Conservation (phyloP, 2,797 vertebrate species). For the Enteromius argenteus region DNA sequence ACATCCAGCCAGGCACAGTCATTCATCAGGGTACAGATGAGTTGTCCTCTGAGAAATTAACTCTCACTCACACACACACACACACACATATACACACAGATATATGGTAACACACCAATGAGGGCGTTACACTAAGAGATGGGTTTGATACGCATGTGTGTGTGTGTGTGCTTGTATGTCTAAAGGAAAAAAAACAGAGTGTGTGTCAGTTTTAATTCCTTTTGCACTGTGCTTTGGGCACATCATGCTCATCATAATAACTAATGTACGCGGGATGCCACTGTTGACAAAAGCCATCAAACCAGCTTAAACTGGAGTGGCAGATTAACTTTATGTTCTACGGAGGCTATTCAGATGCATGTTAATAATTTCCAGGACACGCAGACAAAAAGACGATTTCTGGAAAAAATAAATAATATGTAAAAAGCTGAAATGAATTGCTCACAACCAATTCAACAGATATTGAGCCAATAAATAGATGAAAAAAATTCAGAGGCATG, state of each 20-base stretch:
- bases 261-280: constrained; percentile 43
- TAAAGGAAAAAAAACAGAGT: neutral
- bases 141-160: constrained; percentile 28
- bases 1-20: constrained; percentile 31
- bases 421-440: neutral
- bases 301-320: constrained; percentile 44
- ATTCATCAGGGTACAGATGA: constrained; percentile 63
- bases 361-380: constrained; percentile 9
- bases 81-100: constrained; percentile 1
- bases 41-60: constrained; percentile 57
- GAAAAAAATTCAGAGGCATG: neutral
- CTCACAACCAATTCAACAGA: neutral
- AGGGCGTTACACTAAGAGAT: constrained; percentile 13
- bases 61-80: constrained; percentile 14
- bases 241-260: constrained; percentile 43
- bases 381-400: neutral
- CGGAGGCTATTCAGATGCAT: neutral
- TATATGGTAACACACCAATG: neutral
- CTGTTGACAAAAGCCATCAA: constrained; percentile 53
- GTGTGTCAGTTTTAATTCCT: constrained; percentile 31
- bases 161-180: constrained; percentile 34
- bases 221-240: constrained; percentile 42
- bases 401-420: neutral
- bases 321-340: constrained; percentile 11
- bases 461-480: neutral